These are phyloP conservation scores for Eurois occulta DNA, from an alignment of 2,888 invertebrate species.

Conservation along the genomic window DNA sequence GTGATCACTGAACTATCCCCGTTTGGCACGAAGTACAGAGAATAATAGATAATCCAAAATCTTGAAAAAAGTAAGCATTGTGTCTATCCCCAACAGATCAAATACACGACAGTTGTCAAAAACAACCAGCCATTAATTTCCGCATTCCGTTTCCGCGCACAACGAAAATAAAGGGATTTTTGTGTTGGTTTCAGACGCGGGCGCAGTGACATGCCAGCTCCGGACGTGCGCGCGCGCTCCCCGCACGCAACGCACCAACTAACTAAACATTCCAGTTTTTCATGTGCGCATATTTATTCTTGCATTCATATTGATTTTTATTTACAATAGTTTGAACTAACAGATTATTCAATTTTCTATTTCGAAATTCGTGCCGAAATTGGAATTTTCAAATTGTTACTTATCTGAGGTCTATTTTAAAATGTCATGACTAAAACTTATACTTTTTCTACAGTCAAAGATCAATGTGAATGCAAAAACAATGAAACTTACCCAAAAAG, in stretches of 20 bases:
- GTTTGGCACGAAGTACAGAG: background rate
- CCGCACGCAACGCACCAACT: constrained; percentile 62
- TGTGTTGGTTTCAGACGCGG: constrained; percentile 73
- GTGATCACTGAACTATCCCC: background rate
- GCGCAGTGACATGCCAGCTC: constrained; percentile 77
- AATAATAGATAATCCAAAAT: background rate
- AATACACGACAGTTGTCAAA: constrained; percentile 36
- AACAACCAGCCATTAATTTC: constrained; percentile 53
- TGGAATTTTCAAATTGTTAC: background rate
- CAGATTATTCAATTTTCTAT: background rate
- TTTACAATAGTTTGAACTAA: background rate
- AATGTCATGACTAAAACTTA: constrained; percentile 22
- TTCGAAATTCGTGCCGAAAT: background rate
- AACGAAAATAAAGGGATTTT: constrained; percentile 68
- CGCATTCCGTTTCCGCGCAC: constrained; percentile 62
- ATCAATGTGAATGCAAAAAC: constrained; percentile 67
- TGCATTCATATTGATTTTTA: constrained; percentile 63
- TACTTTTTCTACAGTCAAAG: constrained; percentile 43
- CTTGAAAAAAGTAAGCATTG: background rate
- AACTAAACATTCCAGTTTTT: constrained; percentile 64
- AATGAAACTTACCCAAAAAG: constrained; percentile 51
- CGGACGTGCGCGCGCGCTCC: constrained; percentile 69
- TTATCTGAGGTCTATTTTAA: background rate
- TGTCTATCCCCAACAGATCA: constrained; percentile 8
- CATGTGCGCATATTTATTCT: constrained; percentile 58